phyloP scores from a whole-genome alignment of 2,113 vertebrate species.

The Stigmatopora argus region DNA sequence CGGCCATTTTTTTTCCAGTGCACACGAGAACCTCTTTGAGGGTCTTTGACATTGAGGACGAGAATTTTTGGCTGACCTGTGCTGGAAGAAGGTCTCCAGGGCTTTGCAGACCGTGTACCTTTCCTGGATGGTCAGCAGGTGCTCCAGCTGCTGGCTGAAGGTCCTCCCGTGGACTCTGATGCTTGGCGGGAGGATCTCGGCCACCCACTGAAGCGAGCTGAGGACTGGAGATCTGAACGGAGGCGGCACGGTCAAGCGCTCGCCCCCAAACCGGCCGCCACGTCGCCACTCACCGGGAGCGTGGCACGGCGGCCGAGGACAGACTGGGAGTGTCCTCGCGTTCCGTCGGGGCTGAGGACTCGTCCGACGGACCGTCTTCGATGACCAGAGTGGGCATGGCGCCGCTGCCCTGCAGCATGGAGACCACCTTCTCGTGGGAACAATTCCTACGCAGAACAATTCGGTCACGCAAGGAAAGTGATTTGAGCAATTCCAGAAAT shows the following conservation, averaged over 20 bases:
- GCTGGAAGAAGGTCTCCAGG: slow-evolving; percentile 96
- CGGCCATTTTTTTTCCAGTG: slow-evolving; percentile 9
- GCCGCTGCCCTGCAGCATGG: slow-evolving; percentile 97
- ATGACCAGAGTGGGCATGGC: slow-evolving; percentile 94
- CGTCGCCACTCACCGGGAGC: slow-evolving; percentile 47
- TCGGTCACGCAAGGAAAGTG: neutral
- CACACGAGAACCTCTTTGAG: neutral
- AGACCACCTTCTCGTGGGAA: slow-evolving; percentile 98
- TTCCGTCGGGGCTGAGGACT: slow-evolving; percentile 79
- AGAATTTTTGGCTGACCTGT: slow-evolving; percentile 73
- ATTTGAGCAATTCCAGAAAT: neutral
- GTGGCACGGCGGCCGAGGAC: slow-evolving; percentile 52
- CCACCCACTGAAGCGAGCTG: slow-evolving; percentile 95
- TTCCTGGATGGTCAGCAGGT: slow-evolving; percentile 88
- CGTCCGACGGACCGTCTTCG: slow-evolving; percentile 83
- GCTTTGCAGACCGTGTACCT: slow-evolving; percentile 87
- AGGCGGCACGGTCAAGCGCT: neutral
- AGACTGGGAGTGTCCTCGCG: slow-evolving; percentile 66
- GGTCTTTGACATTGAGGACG: neutral
- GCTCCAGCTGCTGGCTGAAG: slow-evolving; percentile 95
- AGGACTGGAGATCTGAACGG: slow-evolving; percentile 79
- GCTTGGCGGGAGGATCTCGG: slow-evolving; percentile 93
- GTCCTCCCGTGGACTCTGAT: slow-evolving; percentile 92
- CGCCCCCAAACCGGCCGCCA: no score
- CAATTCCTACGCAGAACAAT: slow-evolving; percentile 77